Percentiles rank a stretch among this genome's conserved stretches.
Evolutionary conservation across 2,113 vertebrate species (phyloP).

Genomic region (Dolichotis patagonum): DNA sequence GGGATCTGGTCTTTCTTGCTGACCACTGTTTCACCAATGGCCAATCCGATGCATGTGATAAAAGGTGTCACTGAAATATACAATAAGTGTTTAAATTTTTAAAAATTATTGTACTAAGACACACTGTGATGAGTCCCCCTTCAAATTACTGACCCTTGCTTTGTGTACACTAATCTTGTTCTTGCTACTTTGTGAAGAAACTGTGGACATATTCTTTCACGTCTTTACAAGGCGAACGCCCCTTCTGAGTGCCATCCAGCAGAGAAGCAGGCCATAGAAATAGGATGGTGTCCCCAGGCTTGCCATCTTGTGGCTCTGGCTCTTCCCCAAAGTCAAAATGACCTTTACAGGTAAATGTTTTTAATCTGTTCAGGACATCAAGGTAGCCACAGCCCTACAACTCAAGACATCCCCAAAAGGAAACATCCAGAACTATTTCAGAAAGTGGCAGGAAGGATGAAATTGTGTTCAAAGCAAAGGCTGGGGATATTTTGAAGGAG

Average conservation of each 20-base stretch:
- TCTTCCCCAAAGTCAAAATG: not conserved
- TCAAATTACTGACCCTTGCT: not conserved
- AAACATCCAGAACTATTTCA: not conserved
- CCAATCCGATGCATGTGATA: not conserved
- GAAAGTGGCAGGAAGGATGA: not conserved
- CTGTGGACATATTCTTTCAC: not conserved
- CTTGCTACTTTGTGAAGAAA: not conserved
- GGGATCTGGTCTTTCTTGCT: not conserved
- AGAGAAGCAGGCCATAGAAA: not conserved
- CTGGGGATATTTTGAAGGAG: not conserved
- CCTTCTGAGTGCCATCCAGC: not conserved
- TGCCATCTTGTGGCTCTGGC: not conserved
- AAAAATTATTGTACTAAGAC: not conserved
- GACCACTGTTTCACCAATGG: not conserved
- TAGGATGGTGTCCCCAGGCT: not conserved
- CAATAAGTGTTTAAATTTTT: not conserved
- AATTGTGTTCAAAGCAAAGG: not conserved
- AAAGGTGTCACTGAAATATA: not conserved
- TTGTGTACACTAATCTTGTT: not conserved
- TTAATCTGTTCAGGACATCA: not conserved
- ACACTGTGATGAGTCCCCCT: not conserved
- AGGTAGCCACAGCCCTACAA: not conserved
- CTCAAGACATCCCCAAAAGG: not conserved
- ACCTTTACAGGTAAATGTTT: not conserved
- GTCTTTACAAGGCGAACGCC: not conserved